Evolutionary conservation across 2,888 invertebrate species (phyloP).

Genomic region (Mesochorus sp.): DNA sequence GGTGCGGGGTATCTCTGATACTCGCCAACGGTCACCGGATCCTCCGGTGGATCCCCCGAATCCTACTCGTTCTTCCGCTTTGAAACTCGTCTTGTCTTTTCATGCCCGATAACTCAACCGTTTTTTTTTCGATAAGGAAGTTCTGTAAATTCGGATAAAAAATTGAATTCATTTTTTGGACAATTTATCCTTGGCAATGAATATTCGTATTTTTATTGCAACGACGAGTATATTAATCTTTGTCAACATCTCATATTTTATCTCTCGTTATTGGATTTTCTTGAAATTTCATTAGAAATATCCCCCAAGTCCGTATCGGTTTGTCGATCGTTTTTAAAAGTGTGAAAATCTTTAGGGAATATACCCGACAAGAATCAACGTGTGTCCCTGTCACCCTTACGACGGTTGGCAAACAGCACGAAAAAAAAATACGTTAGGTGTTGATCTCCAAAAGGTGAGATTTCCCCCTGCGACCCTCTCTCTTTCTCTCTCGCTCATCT

Average conservation of each 20-base stretch:
- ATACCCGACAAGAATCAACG: slow-evolving; percentile 29
- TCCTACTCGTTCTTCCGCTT: slow-evolving; percentile 14
- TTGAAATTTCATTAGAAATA: slow-evolving; percentile 2
- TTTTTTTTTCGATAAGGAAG: neutral
- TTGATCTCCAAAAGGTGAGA: slow-evolving; percentile 43
- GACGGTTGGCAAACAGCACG: slow-evolving; percentile 49
- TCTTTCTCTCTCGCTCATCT: neutral
- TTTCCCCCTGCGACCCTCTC: slow-evolving; percentile 1
- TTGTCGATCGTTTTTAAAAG: neutral
- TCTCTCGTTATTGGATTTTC: slow-evolving; percentile 18
- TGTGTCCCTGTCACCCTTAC: slow-evolving; percentile 24
- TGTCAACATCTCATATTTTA: neutral
- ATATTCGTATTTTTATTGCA: neutral
- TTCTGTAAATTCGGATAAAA: too few relatives aligned
- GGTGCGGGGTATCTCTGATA: neutral
- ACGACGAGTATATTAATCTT: neutral
- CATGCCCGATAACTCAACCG: neutral
- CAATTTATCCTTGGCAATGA: too few relatives aligned
- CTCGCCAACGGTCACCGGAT: slow-evolving; percentile 40
- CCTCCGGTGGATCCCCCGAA: slow-evolving; percentile 16
- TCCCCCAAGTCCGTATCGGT: neutral
- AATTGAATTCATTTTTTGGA: too few relatives aligned
- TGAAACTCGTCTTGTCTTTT: neutral
- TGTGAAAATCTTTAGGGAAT: slow-evolving; percentile 34
- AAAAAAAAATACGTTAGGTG: slow-evolving; percentile 56